Base-by-base conservation (phyloP, 2,888 invertebrate species). In the Unio delphinus region DNA sequence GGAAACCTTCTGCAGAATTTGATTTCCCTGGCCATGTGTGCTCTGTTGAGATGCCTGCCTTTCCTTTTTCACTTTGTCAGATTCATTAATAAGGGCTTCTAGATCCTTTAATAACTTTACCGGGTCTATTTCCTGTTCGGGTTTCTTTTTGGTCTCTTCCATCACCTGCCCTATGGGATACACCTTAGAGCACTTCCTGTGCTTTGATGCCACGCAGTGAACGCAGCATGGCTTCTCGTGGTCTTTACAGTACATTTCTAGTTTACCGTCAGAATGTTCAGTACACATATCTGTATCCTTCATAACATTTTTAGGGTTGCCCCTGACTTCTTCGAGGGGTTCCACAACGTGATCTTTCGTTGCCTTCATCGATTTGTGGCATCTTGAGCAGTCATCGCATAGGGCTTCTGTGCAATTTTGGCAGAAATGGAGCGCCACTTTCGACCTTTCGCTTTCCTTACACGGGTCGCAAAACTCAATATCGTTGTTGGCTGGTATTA, bases 401-500 rank as follows among this genome's bases (percentile, higher is more conserved):
- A 80, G 60, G 6, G 79, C 75, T 62, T 80, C 80, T 17, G 68
- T 28, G 59, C 80, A 80, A 28, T 80, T 74, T 28, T 78, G 72
- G 58, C 80, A 80, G 78, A 79, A 80, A 1, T 77, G 74, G 11
- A 68, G 68, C 1, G 80, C 80, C 20, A 77, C 63, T 54, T 78
- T 74, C 26, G 78, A 69, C 61, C 73, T 70, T 58, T 70, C 67
- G 34, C 69, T 69, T 17, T 73, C 70, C 69, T 75, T 76, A 58
- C 80, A 80, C 15, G 80, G 80, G 23, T 80, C 79, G 62, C 80
- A 80, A 58, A 75, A 75, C 60, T 77, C 77, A 2, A 75, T 64
- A 56, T 74, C 61, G 6, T 73, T 63, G 55, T 67, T 69, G 57
- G 73, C 72, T 1, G 77, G 77, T 20, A 78, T 74, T 18, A 78